Evolutionary conservation across 2,113 vertebrate species (phyloP).

Genomic region (Symphodus melops): DNA sequence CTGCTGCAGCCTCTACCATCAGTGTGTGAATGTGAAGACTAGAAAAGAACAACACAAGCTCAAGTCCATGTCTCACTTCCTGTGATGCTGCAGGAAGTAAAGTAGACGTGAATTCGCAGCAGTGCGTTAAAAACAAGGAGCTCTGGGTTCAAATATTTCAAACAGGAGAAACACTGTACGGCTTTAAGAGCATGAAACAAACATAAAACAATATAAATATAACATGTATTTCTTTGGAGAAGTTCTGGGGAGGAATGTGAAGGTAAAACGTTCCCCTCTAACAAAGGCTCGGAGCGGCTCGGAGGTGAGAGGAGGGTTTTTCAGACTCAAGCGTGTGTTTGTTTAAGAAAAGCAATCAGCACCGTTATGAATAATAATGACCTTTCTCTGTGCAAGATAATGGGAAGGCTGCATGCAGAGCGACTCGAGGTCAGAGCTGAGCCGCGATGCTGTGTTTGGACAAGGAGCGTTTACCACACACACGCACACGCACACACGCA

Average conservation of each 20-base stretch:
- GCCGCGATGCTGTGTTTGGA: constrained; percentile 78
- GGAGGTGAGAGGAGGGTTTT: constrained; percentile 1
- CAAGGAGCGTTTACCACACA: constrained; percentile 72
- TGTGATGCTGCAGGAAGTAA: too few relatives aligned
- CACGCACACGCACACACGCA: constrained; percentile 52
- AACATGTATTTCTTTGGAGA: too few relatives aligned
- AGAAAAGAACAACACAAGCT: too few relatives aligned
- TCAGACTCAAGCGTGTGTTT: constrained; percentile 72
- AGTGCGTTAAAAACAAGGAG: background rate
- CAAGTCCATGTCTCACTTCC: too few relatives aligned
- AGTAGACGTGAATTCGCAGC: too few relatives aligned
- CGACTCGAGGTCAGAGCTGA: constrained; percentile 71
- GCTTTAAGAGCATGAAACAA: background rate
- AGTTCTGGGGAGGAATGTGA: background rate
- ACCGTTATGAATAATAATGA: constrained; percentile 90
- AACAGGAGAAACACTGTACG: background rate
- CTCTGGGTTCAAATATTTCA: background rate
- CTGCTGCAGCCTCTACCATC: too few relatives aligned
- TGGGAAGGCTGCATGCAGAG: constrained; percentile 84
- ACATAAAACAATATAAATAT: background rate
- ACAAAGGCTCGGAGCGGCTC: background rate
- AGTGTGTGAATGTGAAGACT: too few relatives aligned
- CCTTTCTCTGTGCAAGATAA: constrained; percentile 86
- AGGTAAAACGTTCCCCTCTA: background rate
- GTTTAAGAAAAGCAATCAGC: constrained; percentile 86